Base-by-base conservation (phyloP, 2,888 invertebrate species). In the Eucera pruinosa region DNA sequence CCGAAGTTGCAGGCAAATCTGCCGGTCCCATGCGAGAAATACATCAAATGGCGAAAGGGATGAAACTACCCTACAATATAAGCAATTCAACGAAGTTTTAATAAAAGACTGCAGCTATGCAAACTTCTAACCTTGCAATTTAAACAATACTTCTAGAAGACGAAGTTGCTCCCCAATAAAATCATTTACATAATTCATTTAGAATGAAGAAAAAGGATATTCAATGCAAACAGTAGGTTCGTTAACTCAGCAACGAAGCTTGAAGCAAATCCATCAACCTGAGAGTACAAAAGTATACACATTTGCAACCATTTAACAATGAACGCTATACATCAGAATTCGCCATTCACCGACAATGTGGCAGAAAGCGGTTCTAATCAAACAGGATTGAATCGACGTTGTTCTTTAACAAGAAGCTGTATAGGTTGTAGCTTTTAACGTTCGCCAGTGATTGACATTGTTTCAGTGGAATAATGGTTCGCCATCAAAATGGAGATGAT, bases 1-100 rank as follows among this genome's bases (percentile, higher is more conserved):
- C 50, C 50, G 30, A 62, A 73, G 76, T 45, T 64, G 43, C 58
- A 67, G 43, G 55, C 48, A 66, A 67, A 76, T 62, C 73, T 43
- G 41, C 48, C 25, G 27, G 55, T 60, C 61, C 61, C 61, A 33
- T 50, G 66, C 65, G 62, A 50, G 50, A 48, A 43, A 41, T 11
- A 13, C 23, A 39, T 48, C 47, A 18, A 36, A 36, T 47, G 5
- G n/a, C 4, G 52, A n/a, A n/a, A 23, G 54, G 20, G 54, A 15
- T 3, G 18, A 6, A 6, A 47, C 20, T 23, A 13, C 47, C 23
- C 47, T 1, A 25, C 20, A 30, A 30, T 5, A 30, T 5, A 30
- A 6, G 6, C 2, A 30, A 30, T 30, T 2, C 4, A 6, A 30
- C 2, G 2, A 30, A 30, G 6, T 30, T 30, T 2, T 6, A 30